phyloP scores from a whole-genome alignment of 1,140 invertebrate genomes.

The Zaprionus africanus region DNA sequence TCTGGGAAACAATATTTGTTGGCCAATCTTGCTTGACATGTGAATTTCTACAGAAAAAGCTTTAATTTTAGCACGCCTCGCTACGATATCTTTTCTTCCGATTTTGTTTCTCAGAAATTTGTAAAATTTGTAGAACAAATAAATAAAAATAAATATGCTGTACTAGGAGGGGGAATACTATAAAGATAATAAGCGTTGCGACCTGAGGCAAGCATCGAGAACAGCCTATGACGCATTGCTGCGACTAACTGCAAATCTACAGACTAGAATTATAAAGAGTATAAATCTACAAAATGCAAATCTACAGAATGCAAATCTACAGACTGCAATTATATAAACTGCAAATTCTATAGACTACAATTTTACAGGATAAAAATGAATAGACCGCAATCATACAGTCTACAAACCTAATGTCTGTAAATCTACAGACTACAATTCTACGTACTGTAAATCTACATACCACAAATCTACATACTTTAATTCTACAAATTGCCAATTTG shows the following conservation, averaged over 20 bases:
- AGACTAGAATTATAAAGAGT: neutral
- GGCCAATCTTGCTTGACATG: constrained; percentile 26
- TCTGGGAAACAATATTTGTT: constrained; percentile 23
- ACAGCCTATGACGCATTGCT: neutral
- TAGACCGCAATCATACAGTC: neutral
- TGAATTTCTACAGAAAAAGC: constrained; percentile 36
- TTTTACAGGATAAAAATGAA: neutral
- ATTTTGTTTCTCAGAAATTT: constrained; percentile 21
- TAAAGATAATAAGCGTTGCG: neutral
- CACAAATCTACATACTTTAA: too few species aligned
- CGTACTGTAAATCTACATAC: too few species aligned
- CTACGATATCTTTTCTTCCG: constrained; percentile 15
- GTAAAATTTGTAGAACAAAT: constrained; percentile 16
- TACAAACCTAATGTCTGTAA: too few species aligned
- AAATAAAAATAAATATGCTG: constrained; percentile 15
- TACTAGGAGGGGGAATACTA: neutral
- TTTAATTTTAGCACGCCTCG: constrained; percentile 28
- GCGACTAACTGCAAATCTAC: neutral
- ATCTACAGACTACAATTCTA: too few species aligned
- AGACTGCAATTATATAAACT: too few species aligned
- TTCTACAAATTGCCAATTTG: too few species aligned
- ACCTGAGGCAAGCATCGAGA: neutral
- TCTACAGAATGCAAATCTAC: too few species aligned
- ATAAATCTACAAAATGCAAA: neutral
- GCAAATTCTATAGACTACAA: too few species aligned